These are phyloP conservation scores for Sceloporus tristichus DNA, from an alignment of 2,113 vertebrate genomes.

Conservation along the genomic window DNA sequence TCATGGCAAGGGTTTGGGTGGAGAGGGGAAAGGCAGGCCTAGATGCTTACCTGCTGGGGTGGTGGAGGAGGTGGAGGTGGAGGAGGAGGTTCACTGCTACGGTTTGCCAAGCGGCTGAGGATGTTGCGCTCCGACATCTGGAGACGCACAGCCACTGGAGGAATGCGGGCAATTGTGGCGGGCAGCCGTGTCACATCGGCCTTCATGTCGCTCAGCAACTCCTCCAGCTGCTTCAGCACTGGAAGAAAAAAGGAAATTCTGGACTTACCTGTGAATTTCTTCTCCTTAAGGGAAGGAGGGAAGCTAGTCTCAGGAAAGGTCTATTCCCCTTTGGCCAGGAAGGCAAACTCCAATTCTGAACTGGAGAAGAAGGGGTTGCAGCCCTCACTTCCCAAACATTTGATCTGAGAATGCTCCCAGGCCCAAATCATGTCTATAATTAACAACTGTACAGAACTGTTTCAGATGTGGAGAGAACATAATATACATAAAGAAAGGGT, in stretches of 20 bases:
- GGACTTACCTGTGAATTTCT: constrained; percentile 22
- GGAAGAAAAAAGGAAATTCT: constrained; percentile 51
- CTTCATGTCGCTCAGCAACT: constrained; percentile 98
- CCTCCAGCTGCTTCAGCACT: constrained; percentile 99
- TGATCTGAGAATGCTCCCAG: not conserved
- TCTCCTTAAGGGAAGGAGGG: not conserved
- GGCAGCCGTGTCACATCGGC: constrained; percentile 96
- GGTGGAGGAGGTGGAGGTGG: constrained; percentile 64
- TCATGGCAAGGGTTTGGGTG: no score
- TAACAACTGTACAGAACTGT: not conserved
- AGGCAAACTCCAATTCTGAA: constrained; percentile 2
- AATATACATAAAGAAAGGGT: not conserved
- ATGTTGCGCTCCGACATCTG: constrained; percentile 99
- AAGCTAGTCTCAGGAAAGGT: not conserved
- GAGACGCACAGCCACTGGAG: constrained; percentile 93
- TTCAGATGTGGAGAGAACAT: not conserved
- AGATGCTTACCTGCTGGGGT: constrained; percentile 87
- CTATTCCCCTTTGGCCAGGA: not conserved
- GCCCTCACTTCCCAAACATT: not conserved
- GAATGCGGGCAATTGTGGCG: constrained; percentile 96
- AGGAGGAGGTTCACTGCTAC: constrained; percentile 89
- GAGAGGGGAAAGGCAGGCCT: not conserved
- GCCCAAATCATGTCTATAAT: not conserved
- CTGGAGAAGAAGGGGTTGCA: not conserved
- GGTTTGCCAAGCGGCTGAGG: constrained; percentile 94